These are phyloP conservation scores for Plodia interpunctella DNA, from an alignment of 1,140 invertebrate genomes.

Conservation along the genomic window DNA sequence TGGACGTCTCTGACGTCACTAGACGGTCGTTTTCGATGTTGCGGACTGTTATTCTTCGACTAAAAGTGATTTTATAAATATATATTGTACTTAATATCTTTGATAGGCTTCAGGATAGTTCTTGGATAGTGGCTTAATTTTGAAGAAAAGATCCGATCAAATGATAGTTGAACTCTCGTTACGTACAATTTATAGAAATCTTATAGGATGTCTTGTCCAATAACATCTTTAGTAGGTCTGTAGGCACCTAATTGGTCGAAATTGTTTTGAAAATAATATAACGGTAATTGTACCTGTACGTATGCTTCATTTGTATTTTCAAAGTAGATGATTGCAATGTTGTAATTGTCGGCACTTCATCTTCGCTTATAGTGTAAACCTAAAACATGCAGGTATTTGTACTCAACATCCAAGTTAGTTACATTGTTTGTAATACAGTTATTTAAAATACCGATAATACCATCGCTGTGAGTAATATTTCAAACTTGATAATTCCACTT, in stretches of 20 bases:
- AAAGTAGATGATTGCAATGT: slow-evolving; percentile 78
- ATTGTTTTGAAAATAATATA: no score
- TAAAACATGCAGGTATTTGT: slow-evolving; percentile 25
- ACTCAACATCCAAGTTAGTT: no score
- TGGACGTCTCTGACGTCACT: slow-evolving; percentile 72
- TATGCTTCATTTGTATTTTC: slow-evolving; percentile 66
- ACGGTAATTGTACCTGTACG: slow-evolving; percentile 60
- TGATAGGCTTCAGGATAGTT: no score
- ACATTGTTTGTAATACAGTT: no score
- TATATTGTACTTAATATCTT: no score
- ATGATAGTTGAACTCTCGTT: no score
- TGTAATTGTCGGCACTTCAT: slow-evolving; percentile 80
- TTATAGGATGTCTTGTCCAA: no score
- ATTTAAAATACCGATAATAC: slow-evolving; percentile 44
- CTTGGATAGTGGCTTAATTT: no score
- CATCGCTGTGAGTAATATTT: slow-evolving; percentile 73
- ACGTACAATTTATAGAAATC: no score
- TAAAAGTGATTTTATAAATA: slow-evolving; percentile 31
- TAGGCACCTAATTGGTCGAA: no score
- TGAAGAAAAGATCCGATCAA: no score
- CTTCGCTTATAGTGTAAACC: slow-evolving; percentile 79
- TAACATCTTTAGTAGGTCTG: no score
- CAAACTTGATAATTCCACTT: slow-evolving; percentile 75
- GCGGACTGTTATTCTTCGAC: slow-evolving; percentile 74
- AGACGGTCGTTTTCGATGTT: slow-evolving; percentile 80